Evolutionary conservation across 2,797 vertebrate species (phyloP).

Genomic region (Epinephelus malabaricus): DNA sequence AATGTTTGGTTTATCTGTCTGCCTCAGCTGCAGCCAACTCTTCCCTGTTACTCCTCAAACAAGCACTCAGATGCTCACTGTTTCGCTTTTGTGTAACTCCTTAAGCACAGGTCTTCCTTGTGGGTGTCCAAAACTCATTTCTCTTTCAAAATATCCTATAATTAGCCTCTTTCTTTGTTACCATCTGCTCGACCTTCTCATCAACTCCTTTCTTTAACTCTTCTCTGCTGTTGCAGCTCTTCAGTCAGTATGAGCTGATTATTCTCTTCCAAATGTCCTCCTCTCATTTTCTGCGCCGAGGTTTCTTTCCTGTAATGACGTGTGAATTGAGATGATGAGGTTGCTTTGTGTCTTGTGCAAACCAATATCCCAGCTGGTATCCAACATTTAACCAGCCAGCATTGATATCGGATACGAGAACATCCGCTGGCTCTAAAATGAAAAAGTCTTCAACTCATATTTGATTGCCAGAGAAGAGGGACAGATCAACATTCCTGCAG

Average conservation of each 20-base stretch:
- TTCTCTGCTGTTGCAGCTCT: constrained; percentile 14
- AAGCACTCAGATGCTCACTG: constrained; percentile 4
- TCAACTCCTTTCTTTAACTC: constrained; percentile 15
- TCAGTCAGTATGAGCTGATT: background rate
- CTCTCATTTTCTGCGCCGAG: constrained; percentile 9
- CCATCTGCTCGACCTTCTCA: constrained; percentile 10
- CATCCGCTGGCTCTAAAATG: constrained; percentile 41
- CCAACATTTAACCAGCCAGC: constrained; percentile 10
- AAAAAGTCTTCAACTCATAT: constrained; percentile 39
- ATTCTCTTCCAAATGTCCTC: constrained; percentile 14
- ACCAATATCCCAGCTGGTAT: constrained; percentile 34
- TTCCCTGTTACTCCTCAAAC: constrained; percentile 29
- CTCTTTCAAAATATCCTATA: constrained; percentile 19
- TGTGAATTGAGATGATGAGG: constrained; percentile 19
- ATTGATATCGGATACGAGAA: constrained; percentile 49
- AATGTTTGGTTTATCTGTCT: constrained; percentile 30
- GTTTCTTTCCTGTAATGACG: constrained; percentile 26
- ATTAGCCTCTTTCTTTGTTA: constrained; percentile 20
- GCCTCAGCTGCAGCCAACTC: constrained; percentile 1
- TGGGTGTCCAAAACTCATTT: background rate
- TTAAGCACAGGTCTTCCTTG: constrained; percentile 15
- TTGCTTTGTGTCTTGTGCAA: constrained; percentile 19
- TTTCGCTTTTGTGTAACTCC: constrained; percentile 23
- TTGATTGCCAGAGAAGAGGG: constrained; percentile 31
- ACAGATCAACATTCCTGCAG: constrained; percentile 47